phyloP scores from a whole-genome alignment of 2,888 invertebrate genomes.

The Cynaeus angustus region DNA sequence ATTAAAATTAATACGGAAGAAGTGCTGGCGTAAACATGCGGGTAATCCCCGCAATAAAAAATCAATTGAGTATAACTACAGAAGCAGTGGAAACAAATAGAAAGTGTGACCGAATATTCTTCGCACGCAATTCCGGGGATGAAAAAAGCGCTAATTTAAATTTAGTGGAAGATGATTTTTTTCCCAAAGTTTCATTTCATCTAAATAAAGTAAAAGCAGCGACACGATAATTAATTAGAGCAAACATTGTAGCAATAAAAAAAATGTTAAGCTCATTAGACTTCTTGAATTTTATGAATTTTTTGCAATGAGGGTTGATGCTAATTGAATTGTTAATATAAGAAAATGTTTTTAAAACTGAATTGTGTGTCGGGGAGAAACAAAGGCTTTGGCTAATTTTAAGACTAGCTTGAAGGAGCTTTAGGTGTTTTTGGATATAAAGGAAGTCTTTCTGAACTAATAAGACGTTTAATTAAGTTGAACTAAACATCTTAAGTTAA shows the following conservation, averaged over 20 bases:
- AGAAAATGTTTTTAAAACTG: slow-evolving; percentile 11
- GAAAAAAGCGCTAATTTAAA: not conserved
- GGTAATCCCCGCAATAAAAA: slow-evolving; percentile 1
- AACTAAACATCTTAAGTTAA: slow-evolving; percentile 26
- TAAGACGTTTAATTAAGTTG: slow-evolving; percentile 38
- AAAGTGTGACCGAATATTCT: not conserved
- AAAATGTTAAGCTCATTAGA: slow-evolving; percentile 8
- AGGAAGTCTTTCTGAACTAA: slow-evolving; percentile 36
- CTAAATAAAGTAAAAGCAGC: not conserved
- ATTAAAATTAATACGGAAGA: slow-evolving; percentile 4
- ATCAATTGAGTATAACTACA: not conserved
- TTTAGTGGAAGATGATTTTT: too few species aligned
- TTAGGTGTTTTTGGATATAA: slow-evolving; percentile 39
- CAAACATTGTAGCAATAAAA: slow-evolving; percentile 8
- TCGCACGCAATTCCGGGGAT: not conserved
- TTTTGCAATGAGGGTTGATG: slow-evolving; percentile 7
- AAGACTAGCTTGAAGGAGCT: slow-evolving; percentile 27
- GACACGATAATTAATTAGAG: slow-evolving; percentile 8
- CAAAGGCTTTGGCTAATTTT: slow-evolving; percentile 23
- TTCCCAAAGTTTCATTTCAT: not conserved
- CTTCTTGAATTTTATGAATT: not conserved
- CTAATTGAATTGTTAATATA: not conserved
- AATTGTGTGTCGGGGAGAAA: slow-evolving; percentile 17
- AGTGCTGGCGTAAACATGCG: slow-evolving; percentile 7
- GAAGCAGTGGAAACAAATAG: too few species aligned